These are phyloP conservation scores for Rhamnusium bicolor DNA, from an alignment of 2,888 invertebrate genomes.

Conservation along the genomic window DNA sequence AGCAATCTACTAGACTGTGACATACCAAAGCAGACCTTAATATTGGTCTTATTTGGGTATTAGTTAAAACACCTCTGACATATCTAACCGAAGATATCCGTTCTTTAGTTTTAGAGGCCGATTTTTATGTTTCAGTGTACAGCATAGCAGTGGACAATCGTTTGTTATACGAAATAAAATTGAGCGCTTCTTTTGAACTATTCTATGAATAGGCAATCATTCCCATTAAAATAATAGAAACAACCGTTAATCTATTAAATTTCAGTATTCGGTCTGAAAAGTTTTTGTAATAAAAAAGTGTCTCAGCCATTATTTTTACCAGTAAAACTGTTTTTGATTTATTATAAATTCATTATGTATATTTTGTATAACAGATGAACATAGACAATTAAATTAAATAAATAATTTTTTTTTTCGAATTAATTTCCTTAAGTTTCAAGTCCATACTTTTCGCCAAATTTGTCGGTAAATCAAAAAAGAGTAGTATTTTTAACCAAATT, in stretches of 20 bases:
- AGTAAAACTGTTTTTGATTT: neutral
- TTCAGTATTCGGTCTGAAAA: neutral
- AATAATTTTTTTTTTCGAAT: too few species aligned
- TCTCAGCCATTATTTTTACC: neutral
- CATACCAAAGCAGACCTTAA: slow-evolving; percentile 30
- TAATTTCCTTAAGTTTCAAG: too few species aligned
- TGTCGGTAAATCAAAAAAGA: too few species aligned
- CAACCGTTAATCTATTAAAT: slow-evolving; percentile 20
- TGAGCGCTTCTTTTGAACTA: slow-evolving; percentile 20
- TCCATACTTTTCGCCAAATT: too few species aligned
- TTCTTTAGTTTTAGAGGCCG: slow-evolving; percentile 24
- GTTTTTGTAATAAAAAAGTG: slow-evolving; percentile 10
- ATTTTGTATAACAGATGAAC: too few species aligned
- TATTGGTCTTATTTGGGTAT: slow-evolving; percentile 26
- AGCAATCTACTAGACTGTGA: slow-evolving; percentile 31
- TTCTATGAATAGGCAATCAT: neutral
- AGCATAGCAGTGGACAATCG: neutral
- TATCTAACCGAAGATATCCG: slow-evolving; percentile 33
- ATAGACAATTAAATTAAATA: too few species aligned
- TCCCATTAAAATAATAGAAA: slow-evolving; percentile 22
- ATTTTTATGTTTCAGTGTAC: slow-evolving; percentile 2
- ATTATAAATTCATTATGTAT: too few species aligned
- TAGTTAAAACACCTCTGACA: slow-evolving; percentile 6
- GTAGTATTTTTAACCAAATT: too few species aligned
- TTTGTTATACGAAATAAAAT: slow-evolving; percentile 27